A percentile compares a stretch with the other conserved stretches of the same genome.
These are phyloP conservation scores for Gymnopithys bicolor DNA, from an alignment of 2,797 vertebrate species.

Conservation along the genomic window DNA sequence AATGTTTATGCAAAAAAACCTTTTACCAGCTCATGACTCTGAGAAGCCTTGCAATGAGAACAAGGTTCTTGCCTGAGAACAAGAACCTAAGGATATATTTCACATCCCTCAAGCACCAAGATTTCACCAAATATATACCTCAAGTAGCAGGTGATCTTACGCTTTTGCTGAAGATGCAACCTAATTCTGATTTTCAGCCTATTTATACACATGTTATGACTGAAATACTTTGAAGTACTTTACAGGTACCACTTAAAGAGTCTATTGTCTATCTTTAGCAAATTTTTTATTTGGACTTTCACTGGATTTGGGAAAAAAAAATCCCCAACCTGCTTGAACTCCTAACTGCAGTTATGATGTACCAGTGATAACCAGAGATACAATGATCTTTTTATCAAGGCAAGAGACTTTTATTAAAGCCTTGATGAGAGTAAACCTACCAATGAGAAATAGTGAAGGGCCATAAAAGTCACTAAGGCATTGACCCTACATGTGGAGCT, in stretches of 20 bases:
- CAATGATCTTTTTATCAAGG: background rate
- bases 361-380: background rate
- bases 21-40: background rate
- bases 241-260: background rate
- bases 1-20: constrained; percentile 16
- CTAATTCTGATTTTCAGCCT: background rate
- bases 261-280: background rate
- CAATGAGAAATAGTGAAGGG: background rate
- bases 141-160: background rate
- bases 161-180: background rate
- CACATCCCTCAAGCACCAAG: background rate
- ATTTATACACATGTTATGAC: rapidly evolving
- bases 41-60: background rate
- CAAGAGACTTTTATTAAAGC: background rate
- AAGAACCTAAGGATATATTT: background rate
- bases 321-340: rapidly evolving
- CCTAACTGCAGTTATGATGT: background rate
- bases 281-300: background rate
- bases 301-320: background rate
- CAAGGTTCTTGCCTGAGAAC: background rate
- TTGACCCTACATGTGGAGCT: background rate
- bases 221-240: background rate
- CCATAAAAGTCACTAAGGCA: background rate
- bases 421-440: background rate
- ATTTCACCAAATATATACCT: background rate